Evolutionary conservation across 2,888 invertebrate genomes (phyloP).

Genomic region (Dryobotodes eremita): DNA sequence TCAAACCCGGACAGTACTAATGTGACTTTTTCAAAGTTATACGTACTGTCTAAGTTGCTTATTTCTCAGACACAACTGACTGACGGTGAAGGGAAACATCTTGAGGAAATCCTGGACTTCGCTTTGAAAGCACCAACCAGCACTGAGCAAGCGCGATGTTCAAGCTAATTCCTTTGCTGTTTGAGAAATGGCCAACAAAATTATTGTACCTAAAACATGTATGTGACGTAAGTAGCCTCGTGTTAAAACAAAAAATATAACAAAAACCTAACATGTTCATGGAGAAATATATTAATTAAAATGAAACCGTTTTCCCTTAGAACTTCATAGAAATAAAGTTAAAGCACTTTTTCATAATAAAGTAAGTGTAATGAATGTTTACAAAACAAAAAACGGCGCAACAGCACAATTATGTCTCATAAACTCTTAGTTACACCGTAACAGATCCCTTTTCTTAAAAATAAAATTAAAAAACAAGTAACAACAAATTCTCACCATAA

Average conservation of each 20-base stretch:
- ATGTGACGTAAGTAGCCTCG: neutral
- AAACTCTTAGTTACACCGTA: constrained; percentile 30
- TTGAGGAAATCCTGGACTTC: neutral
- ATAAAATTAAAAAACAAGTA: constrained; percentile 33
- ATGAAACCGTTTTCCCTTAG: neutral
- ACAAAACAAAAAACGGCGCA: constrained; percentile 25
- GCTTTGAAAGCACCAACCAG: neutral
- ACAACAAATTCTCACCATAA: constrained; percentile 52
- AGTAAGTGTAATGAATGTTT: constrained; percentile 36
- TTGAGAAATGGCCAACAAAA: neutral
- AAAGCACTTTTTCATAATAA: constrained; percentile 6
- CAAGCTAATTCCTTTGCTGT: neutral
- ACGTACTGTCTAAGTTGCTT: no score
- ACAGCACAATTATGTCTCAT: constrained; percentile 44
- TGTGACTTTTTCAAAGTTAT: no score
- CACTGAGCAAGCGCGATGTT: neutral
- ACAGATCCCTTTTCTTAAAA: constrained; percentile 45
- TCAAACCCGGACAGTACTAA: no score
- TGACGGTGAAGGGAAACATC: neutral
- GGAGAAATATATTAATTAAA: neutral
- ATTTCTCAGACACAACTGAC: neutral
- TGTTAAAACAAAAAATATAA: neutral
- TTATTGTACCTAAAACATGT: neutral
- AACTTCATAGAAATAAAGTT: constrained; percentile 7
- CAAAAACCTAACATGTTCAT: neutral